Evolutionary conservation across 2,797 vertebrate species (phyloP).

Genomic region (Poeciliopsis turneri): DNA sequence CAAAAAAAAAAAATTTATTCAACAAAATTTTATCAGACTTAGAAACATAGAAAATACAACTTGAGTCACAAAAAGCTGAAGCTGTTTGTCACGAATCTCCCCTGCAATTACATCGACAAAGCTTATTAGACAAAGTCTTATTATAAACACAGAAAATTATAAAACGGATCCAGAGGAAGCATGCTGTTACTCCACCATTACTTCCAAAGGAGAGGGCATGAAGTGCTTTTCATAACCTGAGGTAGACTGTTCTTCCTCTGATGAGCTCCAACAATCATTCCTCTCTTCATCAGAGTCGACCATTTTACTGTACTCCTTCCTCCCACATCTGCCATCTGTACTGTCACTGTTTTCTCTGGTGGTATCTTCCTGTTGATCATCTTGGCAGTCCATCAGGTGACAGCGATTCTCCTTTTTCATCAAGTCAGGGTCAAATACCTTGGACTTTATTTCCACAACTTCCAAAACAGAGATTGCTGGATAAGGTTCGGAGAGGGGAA

Average conservation of each 20-base stretch:
- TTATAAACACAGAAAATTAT: neutral
- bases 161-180: neutral
- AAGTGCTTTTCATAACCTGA: slow-evolving; percentile 82
- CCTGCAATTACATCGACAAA: neutral
- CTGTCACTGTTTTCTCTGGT: slow-evolving; percentile 17
- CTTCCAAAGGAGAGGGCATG: slow-evolving; percentile 70
- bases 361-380: slow-evolving; percentile 14
- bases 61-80: neutral
- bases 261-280: slow-evolving; percentile 38
- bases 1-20: neutral
- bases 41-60: neutral
- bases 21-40: neutral
- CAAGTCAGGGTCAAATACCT: neutral
- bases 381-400: slow-evolving; percentile 17
- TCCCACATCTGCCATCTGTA: slow-evolving; percentile 21
- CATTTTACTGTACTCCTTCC: slow-evolving; percentile 71
- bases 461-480: slow-evolving; percentile 72
- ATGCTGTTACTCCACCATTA: slow-evolving; percentile 27
- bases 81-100: neutral
- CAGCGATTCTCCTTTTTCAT: slow-evolving; percentile 5
- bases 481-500: slow-evolving; percentile 42
- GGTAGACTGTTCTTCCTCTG: slow-evolving; percentile 44
- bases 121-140: neutral
- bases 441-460: slow-evolving; percentile 54
- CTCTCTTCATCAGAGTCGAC: slow-evolving; percentile 66